Evolutionary conservation across 2,113 vertebrate genomes (phyloP).

Genomic region (Colaptes auratus): DNA sequence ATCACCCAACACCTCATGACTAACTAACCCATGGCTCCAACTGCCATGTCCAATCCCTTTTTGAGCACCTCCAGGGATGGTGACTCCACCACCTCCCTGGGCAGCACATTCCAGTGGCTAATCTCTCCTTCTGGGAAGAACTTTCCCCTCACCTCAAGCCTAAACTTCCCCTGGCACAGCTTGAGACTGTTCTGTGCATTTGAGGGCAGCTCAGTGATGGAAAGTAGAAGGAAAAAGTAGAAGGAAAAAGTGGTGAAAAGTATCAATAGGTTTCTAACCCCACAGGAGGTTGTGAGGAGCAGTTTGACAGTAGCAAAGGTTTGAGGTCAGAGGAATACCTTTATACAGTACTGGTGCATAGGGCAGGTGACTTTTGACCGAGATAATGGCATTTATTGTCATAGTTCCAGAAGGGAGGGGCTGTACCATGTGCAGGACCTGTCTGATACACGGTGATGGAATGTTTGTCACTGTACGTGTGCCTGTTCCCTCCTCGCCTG

Average conservation of each 20-base stretch:
- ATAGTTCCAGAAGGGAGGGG: neutral
- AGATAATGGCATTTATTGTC: neutral
- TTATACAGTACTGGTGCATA: neutral
- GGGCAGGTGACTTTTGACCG: neutral
- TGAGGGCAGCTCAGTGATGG: neutral
- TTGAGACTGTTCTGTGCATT: neutral
- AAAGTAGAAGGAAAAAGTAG: neutral
- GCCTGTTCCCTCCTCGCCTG: neutral
- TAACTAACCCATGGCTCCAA: too few relatives aligned
- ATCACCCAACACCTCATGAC: too few relatives aligned
- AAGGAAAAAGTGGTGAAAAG: neutral
- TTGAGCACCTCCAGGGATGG: too few relatives aligned
- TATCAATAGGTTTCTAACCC: neutral
- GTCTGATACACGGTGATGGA: too few relatives aligned
- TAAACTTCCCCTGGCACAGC: too few relatives aligned
- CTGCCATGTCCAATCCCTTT: too few relatives aligned
- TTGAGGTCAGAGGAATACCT: neutral
- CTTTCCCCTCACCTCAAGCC: too few relatives aligned
- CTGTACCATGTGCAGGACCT: rapidly evolving
- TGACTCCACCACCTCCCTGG: too few relatives aligned
- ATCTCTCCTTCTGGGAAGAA: too few relatives aligned
- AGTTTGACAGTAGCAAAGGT: neutral
- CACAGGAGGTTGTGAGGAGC: rapidly evolving
- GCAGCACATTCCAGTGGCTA: too few relatives aligned
- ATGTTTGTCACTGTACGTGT: neutral